phyloP scores from a whole-genome alignment of 2,888 invertebrate genomes.

The Dromius quadrimaculatus region DNA sequence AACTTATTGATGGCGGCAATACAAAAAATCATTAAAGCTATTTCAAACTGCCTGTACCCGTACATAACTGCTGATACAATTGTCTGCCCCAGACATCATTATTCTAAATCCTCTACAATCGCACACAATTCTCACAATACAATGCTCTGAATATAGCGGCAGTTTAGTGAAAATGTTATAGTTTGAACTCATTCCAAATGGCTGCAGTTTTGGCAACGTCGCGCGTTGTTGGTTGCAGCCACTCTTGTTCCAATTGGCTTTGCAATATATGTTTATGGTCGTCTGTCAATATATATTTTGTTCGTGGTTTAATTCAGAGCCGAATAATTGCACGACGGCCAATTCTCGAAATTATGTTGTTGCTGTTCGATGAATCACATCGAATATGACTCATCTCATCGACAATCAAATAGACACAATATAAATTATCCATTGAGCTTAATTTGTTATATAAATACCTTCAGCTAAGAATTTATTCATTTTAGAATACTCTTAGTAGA shows the following conservation, averaged over 20 bases:
- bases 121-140: neutral
- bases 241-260: constrained; percentile 23
- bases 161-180: constrained; percentile 26
- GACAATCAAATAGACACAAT: too few species aligned
- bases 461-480: too few species aligned
- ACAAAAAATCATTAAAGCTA: neutral
- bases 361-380: too few species aligned
- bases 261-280: constrained; percentile 48
- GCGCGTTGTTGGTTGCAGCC: neutral
- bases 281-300: constrained; percentile 49
- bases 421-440: too few species aligned
- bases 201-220: constrained; percentile 37
- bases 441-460: neutral
- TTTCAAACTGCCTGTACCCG: neutral
- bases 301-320: constrained; percentile 24
- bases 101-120: constrained; percentile 10
- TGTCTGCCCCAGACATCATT: constrained; percentile 13
- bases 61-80: neutral
- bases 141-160: constrained; percentile 3
- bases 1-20: too few species aligned
- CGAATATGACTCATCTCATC: too few species aligned
- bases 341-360: too few species aligned
- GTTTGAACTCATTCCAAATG: constrained; percentile 47
- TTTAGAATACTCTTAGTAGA: too few species aligned
- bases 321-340: constrained; percentile 23